A percentile compares a stretch with the other conserved stretches of the same genome.
Evolutionary conservation across 1,140 invertebrate genomes (phyloP).

Genomic region (Arctopsyche grandis): DNA sequence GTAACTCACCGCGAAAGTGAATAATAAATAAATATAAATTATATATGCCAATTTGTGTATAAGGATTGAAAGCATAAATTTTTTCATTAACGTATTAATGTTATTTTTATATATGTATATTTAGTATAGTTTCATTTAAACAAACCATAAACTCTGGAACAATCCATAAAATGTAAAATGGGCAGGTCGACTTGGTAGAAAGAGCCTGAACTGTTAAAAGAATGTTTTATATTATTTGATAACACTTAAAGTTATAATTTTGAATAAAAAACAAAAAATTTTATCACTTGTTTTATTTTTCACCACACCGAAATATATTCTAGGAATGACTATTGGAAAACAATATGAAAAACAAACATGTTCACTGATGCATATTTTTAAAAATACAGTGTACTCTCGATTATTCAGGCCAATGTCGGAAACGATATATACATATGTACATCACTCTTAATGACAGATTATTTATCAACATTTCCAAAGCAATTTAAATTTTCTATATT

Average conservation of each 20-base stretch:
- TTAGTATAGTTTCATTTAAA: background rate
- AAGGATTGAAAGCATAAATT: background rate
- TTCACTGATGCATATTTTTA: no score
- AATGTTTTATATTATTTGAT: background rate
- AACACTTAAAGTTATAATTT: slow-evolving; percentile 5
- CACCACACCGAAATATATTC: no score
- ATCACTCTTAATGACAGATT: no score
- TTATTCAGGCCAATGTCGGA: no score
- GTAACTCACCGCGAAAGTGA: no score
- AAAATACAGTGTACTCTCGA: no score
- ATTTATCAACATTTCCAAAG: no score
- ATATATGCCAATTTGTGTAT: background rate
- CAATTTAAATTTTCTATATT: no score
- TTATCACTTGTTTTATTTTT: no score
- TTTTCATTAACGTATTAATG: background rate
- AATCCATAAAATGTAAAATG: background rate
- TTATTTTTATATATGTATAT: background rate
- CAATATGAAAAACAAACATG: no score
- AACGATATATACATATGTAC: no score
- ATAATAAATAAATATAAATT: background rate
- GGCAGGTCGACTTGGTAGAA: background rate
- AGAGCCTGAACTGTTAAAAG: background rate
- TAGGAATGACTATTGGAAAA: no score
- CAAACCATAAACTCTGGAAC: background rate
- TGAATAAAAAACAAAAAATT: slow-evolving; percentile 19